phyloP scores from a whole-genome alignment of 1,140 invertebrate species.

The Penaeus japonicus region DNA sequence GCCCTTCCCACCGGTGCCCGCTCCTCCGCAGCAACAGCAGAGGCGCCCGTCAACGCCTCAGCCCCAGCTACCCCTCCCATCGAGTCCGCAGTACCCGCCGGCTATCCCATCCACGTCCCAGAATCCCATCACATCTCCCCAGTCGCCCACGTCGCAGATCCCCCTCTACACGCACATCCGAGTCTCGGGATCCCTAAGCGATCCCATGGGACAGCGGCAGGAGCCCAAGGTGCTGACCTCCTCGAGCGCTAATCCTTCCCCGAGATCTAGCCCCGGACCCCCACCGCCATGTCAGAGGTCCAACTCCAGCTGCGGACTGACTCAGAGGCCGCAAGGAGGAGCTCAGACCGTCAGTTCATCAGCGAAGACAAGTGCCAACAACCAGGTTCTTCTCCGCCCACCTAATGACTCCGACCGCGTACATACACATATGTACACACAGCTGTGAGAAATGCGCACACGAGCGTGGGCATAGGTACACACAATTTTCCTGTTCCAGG shows the following conservation, averaged over 20 bases:
- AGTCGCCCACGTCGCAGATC: constrained; percentile 11
- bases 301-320: constrained; percentile 7
- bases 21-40: too few relatives aligned
- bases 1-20: not conserved
- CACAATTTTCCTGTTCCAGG: not conserved
- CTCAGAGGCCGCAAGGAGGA: constrained; percentile 8
- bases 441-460: constrained; percentile 23
- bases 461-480: not conserved
- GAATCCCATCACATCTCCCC: not conserved
- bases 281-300: constrained; percentile 2
- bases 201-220: too few relatives aligned
- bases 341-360: not conserved
- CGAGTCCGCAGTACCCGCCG: not conserved
- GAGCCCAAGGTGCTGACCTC: too few relatives aligned
- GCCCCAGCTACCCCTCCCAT: too few relatives aligned
- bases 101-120: not conserved
- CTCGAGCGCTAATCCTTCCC: not conserved
- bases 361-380: not conserved
- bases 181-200: constrained; percentile 8
- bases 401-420: constrained; percentile 39
- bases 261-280: constrained; percentile 8
- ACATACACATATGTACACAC: constrained; percentile 44
- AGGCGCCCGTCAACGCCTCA: too few relatives aligned
- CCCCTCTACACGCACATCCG: not conserved
- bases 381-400: constrained; percentile 39